These are phyloP conservation scores for Pipistrellus pipistrellus DNA, from an alignment of 2,797 vertebrate genomes.

Conservation along the genomic window DNA sequence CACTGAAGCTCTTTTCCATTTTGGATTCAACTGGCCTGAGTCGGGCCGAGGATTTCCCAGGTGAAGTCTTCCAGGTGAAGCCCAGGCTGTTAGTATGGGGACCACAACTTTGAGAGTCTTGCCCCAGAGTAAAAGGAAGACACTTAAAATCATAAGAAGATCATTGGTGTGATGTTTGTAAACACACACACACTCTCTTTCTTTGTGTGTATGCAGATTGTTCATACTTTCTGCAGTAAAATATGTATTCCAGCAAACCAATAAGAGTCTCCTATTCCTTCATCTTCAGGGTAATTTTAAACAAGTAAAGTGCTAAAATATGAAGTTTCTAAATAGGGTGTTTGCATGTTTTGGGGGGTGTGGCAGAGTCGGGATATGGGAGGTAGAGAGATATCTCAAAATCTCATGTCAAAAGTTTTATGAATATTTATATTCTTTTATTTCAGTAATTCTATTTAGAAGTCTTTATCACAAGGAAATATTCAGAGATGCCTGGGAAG, in stretches of 20 bases:
- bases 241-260: background rate
- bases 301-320: background rate
- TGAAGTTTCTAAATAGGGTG: background rate
- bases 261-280: background rate
- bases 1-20: background rate
- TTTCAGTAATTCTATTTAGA: background rate
- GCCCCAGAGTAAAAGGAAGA: background rate
- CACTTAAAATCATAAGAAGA: background rate
- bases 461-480: conserved; percentile 1
- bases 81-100: background rate
- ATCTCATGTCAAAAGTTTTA: background rate
- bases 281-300: background rate
- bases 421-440: background rate
- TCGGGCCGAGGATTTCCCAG: background rate
- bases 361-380: background rate
- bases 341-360: background rate
- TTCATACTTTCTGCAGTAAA: background rate
- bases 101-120: background rate
- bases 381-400: background rate
- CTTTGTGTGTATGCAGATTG: background rate
- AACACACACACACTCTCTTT: background rate
- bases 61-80: background rate
- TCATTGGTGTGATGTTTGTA: background rate
- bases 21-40: background rate
- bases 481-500: conserved; percentile 30